phyloP scores from a whole-genome alignment of 2,888 invertebrate genomes.

The Apamea epomidion region DNA sequence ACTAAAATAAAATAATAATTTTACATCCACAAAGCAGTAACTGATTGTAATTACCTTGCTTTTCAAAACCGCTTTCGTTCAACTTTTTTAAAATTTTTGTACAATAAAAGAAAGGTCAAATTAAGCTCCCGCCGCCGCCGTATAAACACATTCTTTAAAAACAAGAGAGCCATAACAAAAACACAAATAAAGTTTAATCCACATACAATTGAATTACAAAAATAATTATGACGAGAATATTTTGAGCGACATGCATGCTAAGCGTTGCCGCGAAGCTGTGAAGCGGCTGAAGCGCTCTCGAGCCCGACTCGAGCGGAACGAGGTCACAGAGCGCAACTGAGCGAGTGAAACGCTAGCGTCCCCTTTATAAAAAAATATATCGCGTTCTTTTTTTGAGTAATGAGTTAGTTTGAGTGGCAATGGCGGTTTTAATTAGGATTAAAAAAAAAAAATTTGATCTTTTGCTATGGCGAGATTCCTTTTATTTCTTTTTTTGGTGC shows the following conservation, averaged over 20 bases:
- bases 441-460: too few species aligned
- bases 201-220: conserved; percentile 61
- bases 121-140: neutral
- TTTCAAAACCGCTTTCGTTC: neutral
- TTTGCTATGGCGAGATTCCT: neutral
- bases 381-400: conserved; percentile 59
- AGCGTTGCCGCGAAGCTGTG: conserved; percentile 63
- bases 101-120: neutral
- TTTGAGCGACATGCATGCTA: conserved; percentile 66
- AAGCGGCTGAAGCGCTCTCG: conserved; percentile 66
- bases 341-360: conserved; percentile 58
- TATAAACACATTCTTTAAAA: neutral
- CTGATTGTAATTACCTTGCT: too few species aligned
- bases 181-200: conserved; percentile 31
- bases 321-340: conserved; percentile 67
- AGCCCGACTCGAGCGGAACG: conserved; percentile 67
- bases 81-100: neutral
- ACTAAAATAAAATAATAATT: neutral
- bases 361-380: conserved; percentile 53
- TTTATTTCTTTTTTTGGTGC: neutral
- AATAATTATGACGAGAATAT: conserved; percentile 63
- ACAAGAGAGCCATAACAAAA: neutral
- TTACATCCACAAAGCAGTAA: neutral
- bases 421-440: conserved; percentile 56
- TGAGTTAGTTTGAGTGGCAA: conserved; percentile 63